phyloP scores from a whole-genome alignment of 2,888 invertebrate species.

The Pemphredon lugubris region DNA sequence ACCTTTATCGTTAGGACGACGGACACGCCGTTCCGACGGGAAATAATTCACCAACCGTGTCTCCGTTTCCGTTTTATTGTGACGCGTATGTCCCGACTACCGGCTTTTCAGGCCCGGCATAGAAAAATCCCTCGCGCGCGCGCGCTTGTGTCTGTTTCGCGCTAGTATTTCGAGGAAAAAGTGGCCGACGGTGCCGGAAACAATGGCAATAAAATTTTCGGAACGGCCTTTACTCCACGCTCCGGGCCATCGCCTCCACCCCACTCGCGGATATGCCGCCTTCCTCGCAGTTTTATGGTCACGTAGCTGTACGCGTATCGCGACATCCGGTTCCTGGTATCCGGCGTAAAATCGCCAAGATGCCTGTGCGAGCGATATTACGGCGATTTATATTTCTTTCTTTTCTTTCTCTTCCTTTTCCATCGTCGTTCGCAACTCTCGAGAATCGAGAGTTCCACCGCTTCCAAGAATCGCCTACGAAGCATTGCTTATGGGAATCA shows the following conservation, averaged over 20 bases:
- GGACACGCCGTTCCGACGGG: too few relatives aligned
- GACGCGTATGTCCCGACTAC: constrained; percentile 29
- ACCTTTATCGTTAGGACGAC: too few relatives aligned
- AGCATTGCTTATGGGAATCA: too few relatives aligned
- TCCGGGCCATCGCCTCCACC: constrained; percentile 11
- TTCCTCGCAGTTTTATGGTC: constrained; percentile 31
- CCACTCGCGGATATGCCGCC: constrained; percentile 14
- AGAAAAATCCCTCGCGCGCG: constrained; percentile 29
- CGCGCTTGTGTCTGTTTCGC: constrained; percentile 26
- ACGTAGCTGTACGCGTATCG: constrained; percentile 39
- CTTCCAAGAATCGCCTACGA: too few relatives aligned
- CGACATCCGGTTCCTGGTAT: constrained; percentile 30
- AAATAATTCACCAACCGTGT: too few relatives aligned
- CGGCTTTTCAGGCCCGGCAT: background rate
- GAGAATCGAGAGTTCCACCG: too few relatives aligned
- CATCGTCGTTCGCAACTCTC: background rate
- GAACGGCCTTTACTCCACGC: constrained; percentile 40
- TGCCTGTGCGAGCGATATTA: background rate
- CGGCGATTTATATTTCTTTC: constrained; percentile 8
- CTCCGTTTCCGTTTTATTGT: constrained; percentile 39
- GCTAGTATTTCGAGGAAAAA: constrained; percentile 40
- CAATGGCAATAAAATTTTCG: constrained; percentile 58
- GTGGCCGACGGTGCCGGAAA: constrained; percentile 43
- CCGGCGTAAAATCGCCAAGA: constrained; percentile 11
- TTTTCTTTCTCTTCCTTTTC: background rate